Conservation (phyloP, 2,797 vertebrate species). For the Gadopsis bispinosus region DNA sequence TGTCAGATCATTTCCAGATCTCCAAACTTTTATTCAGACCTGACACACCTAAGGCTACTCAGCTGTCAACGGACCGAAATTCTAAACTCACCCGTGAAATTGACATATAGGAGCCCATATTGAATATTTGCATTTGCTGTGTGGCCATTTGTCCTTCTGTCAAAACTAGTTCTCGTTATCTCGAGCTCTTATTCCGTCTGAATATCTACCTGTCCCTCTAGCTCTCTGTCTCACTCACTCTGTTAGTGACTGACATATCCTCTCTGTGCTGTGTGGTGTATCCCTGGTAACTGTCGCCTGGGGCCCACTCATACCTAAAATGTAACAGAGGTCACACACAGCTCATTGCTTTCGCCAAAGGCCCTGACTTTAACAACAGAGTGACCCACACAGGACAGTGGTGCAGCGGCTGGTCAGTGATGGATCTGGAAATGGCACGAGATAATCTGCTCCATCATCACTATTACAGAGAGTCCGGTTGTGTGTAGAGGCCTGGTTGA, state of each 20-base stretch:
- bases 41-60: constrained; percentile 41
- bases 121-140: constrained; percentile 36
- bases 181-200: constrained; percentile 39
- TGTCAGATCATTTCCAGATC: constrained; percentile 53
- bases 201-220: constrained; percentile 59
- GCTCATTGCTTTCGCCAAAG: constrained; percentile 73
- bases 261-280: constrained; percentile 61
- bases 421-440: constrained; percentile 55
- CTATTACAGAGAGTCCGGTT: constrained; percentile 1
- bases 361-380: constrained; percentile 68
- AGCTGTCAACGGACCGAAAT: constrained; percentile 30
- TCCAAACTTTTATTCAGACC: constrained; percentile 42
- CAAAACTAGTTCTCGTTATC: constrained; percentile 47
- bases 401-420: constrained; percentile 42
- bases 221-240: constrained; percentile 44
- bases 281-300: constrained; percentile 72
- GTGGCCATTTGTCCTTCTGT: constrained; percentile 63
- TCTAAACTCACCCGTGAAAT: constrained; percentile 28
- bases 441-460: constrained; percentile 49
- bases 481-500: not conserved
- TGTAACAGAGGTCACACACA: constrained; percentile 75
- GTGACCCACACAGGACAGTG: constrained; percentile 61
- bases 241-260: constrained; percentile 63
- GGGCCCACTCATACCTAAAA: constrained; percentile 70
- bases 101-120: not conserved